Evolutionary conservation across 2,113 vertebrate genomes (phyloP).

Genomic region (Barbus barbus): DNA sequence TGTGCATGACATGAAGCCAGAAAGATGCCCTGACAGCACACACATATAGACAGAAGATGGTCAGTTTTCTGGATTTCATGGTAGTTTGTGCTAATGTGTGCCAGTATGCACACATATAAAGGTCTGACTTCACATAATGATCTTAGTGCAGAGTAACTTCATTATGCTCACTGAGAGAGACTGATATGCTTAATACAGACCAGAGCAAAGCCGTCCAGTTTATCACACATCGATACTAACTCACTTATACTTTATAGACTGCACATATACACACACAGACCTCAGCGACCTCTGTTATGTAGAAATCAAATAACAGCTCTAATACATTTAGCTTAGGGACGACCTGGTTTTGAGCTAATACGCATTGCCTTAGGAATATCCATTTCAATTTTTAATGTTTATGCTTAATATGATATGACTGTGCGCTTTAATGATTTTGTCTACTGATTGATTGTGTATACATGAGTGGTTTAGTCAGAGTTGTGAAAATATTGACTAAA

Average conservation of each 20-base stretch:
- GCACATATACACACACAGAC: constrained; percentile 8
- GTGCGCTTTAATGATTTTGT: background rate
- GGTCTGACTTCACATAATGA: background rate
- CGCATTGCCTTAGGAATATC: background rate
- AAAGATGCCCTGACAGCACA: no score
- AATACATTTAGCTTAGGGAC: background rate
- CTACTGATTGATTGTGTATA: background rate
- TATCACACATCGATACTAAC: constrained; percentile 54
- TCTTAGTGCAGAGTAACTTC: constrained; percentile 55
- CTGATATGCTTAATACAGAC: constrained; percentile 48
- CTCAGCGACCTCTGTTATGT: background rate
- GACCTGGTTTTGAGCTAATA: background rate
- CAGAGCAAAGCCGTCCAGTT: constrained; percentile 49
- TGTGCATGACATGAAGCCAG: no score
- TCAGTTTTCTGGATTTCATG: background rate
- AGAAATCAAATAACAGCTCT: background rate
- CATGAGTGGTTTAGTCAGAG: background rate
- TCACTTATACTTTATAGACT: constrained; percentile 16
- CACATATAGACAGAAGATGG: background rate
- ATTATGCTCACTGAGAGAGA: constrained; percentile 61
- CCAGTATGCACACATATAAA: constrained; percentile 14
- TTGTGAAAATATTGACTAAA: background rate
- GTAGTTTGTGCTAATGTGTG: constrained; percentile 2
- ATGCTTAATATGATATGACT: background rate
- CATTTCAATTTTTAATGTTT: background rate